Percentiles rank a stretch among this genome's conserved stretches.
Conservation (phyloP, 2,797 vertebrate species). For the Leucoraja ocellata region DNA sequence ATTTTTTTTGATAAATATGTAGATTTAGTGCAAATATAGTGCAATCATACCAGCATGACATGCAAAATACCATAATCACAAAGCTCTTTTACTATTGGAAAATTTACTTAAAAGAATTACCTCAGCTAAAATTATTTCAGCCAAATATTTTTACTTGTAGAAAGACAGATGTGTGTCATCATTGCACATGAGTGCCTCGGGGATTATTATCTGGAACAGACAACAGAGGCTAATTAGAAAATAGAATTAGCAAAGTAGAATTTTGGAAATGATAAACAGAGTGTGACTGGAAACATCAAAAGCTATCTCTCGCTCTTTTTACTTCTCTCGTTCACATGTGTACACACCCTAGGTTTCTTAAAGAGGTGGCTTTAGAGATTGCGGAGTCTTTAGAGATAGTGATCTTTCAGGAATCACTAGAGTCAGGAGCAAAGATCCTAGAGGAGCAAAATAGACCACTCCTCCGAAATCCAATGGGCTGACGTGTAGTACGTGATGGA, state of each 20-base stretch:
- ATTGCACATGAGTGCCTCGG: neutral
- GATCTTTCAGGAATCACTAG: too few species aligned
- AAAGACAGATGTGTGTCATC: neutral
- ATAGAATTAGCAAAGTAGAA: neutral
- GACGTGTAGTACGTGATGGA: too few species aligned
- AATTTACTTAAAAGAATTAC: conserved; percentile 13
- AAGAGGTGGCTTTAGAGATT: too few species aligned
- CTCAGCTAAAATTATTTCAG: neutral
- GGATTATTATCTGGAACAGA: neutral
- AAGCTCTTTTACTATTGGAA: neutral
- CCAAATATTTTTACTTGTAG: neutral
- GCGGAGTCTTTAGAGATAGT: too few species aligned
- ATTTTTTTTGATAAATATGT: neutral
- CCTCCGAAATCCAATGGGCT: too few species aligned
- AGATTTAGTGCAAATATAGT: neutral
- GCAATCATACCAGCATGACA: neutral
- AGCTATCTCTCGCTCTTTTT: too few species aligned
- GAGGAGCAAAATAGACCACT: too few species aligned
- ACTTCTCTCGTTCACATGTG: too few species aligned
- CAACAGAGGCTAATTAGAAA: neutral
- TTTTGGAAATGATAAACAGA: too few species aligned
- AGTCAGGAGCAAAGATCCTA: too few species aligned
- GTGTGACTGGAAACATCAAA: too few species aligned
- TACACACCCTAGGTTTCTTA: too few species aligned
- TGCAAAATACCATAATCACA: neutral